Evolutionary conservation across 2,797 vertebrate genomes (phyloP), one percentile per base, ranked within the genome.

Genomic region (Heterohyrax brucei): DNA sequence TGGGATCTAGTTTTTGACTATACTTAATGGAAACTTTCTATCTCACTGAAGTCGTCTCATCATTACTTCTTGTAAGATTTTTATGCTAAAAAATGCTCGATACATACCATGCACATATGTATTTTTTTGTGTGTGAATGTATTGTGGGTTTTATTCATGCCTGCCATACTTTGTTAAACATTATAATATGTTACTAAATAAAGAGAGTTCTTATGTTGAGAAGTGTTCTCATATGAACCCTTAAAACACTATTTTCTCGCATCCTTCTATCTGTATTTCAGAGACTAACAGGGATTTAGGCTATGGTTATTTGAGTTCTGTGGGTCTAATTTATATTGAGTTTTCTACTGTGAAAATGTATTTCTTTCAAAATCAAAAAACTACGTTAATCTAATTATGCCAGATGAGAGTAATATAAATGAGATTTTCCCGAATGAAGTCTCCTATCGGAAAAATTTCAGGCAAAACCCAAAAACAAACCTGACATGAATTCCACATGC

Each of bases 351-450:
- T 59, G 10, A 89, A 87, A 81, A 62, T 64, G 0, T 7, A 44
- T 76, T 80, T 64, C 61, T 64, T 56, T 91, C 70, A 76, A 48
- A 96, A 73, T 94, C 14, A 94, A 3, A 90, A 94, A 84, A 64
- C 3, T 73, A 21, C 39, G 2, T 83, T 87, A 62, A 62, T 9
- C 14, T 83, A 33, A 56, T 76, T 75, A 4, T 70, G 22, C 46
- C 44, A 56, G 92, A 79, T 75, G 28, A 91, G 10, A 80, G 64
- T 77, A 83, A 24, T 76, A 13, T 10, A 73, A 75, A 21, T 46
- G 48, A 87, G 68, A 59, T 48, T 64, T 77, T 78, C 5, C 5
- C 22, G 77, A 62, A n/a, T 64, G 7, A 62, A 39, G 18, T 86
- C 56, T 77, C 1, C 8, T 50, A 14, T 64, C 6, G 12, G 13